Base-by-base conservation (phyloP, 2,113 vertebrate genomes). In the Anolis carolinensis region DNA sequence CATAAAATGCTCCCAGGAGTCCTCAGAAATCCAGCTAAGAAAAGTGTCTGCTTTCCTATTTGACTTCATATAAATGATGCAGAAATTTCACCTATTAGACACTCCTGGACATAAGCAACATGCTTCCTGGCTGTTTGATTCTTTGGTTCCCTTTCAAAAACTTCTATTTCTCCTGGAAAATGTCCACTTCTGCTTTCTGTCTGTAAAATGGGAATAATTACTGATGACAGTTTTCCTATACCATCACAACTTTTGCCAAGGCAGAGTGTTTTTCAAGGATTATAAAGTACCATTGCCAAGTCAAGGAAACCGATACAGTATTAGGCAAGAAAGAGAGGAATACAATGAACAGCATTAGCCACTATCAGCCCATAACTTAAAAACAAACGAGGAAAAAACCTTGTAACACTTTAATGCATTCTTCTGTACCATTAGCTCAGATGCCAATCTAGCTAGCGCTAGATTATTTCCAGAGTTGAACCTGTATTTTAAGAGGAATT, bases 401-500 rank as follows among this genome's bases (percentile, higher is more conserved):
- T 87, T 88, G 79, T 74, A 67, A 83, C 88, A 87, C 87, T 84
- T 39, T 50, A 20, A 86, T 87, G 89, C 87, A 86, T 62, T 79
- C 48, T 79, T 36, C 44, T 1, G 23, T 89, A 90, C 44, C 18
- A 81, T 91, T 88, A 89, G 86, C 93, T 73, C 72, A 91, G 91
- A 84, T 68, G 73, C 88, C 65, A 16, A 92, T 92, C 95, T 96
- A 95, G 95, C 92, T 95, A 95, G 95, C 95, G 94, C 92, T 86
- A 94, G 93, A 90, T 93, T 91, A 88, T 84, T 93, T 95, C 91
- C 92, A 81, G 90, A 95, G 92, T 93, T 92, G 89, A 91, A 81
- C 86, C 23, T 20, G 1, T 95, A 93, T 95, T 95, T 96, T 96
- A 95, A 88, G 91, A 93, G 94, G 93, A 95, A 95, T 95, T 96